phyloP scores from a whole-genome alignment of 2,113 vertebrate genomes.

The Choloepus hoffmanni region DNA sequence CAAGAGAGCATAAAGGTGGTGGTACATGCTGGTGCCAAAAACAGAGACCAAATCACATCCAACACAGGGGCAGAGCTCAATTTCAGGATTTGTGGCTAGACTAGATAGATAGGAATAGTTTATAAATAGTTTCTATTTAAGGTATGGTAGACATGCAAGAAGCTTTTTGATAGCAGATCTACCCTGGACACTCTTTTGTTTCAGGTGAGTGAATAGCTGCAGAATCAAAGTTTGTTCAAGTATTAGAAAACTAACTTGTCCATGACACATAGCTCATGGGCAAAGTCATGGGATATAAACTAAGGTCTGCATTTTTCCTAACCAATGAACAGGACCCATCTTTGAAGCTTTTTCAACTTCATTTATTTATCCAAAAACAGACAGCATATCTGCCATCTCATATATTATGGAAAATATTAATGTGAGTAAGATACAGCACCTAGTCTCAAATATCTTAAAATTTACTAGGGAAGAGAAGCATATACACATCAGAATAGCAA shows the following conservation, averaged over 20 bases:
- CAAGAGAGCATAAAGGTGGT: neutral
- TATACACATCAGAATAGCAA: no score
- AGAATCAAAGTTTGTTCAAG: neutral
- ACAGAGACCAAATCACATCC: neutral
- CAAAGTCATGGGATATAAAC: neutral
- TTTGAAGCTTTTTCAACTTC: neutral
- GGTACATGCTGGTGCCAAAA: neutral
- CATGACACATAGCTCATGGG: neutral
- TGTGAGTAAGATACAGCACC: neutral
- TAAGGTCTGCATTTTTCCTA: neutral
- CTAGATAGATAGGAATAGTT: neutral
- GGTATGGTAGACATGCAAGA: neutral
- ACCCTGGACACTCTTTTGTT: neutral
- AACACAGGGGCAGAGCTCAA: neutral
- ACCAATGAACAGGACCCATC: neutral
- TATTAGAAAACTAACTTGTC: neutral
- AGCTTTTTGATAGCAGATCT: neutral
- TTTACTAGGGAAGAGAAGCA: neutral
- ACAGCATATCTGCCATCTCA: neutral
- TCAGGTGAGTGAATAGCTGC: neutral
- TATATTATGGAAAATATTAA: neutral
- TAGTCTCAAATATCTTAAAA: neutral
- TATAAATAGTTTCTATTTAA: neutral
- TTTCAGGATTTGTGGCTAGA: neutral
- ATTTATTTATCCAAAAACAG: neutral